These are phyloP conservation scores for Harlomillsia oculata DNA, from an alignment of 1,140 invertebrate genomes.

Conservation along the genomic window DNA sequence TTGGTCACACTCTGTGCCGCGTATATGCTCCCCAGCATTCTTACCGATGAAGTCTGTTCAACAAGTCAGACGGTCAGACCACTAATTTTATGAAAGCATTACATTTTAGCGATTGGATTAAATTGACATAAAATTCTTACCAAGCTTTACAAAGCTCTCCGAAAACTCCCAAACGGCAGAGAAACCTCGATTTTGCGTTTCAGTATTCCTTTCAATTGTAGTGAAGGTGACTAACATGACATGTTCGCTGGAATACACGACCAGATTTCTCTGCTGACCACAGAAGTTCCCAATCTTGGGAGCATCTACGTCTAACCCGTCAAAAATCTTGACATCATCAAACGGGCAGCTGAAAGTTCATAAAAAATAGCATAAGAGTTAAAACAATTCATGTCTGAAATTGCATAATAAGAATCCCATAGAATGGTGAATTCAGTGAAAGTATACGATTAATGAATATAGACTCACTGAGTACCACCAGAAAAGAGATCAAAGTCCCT, in stretches of 20 bases:
- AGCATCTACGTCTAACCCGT: slow-evolving; percentile 73
- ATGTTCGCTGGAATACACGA: slow-evolving; percentile 85
- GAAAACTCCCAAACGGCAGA: slow-evolving; percentile 93
- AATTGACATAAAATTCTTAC: slow-evolving; percentile 44
- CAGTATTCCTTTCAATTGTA: slow-evolving; percentile 75
- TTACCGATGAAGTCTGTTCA: slow-evolving; percentile 85
- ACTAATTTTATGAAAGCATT: too few species aligned
- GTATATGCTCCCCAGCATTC: slow-evolving; percentile 81
- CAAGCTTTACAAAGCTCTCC: slow-evolving; percentile 90
- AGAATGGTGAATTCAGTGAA: not conserved
- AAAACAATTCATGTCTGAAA: not conserved
- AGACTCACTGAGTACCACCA: slow-evolving; percentile 92
- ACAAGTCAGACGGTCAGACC: not conserved
- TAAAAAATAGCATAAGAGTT: not conserved
- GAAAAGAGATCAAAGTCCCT: slow-evolving; percentile 97
- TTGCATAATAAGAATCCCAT: not conserved
- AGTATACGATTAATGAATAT: not conserved
- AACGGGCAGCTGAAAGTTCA: slow-evolving; percentile 81
- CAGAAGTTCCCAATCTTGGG: slow-evolving; percentile 94
- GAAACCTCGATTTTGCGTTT: slow-evolving; percentile 88
- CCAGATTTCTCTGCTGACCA: slow-evolving; percentile 54
- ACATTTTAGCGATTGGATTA: too few species aligned
- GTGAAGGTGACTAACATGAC: slow-evolving; percentile 79
- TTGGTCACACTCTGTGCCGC: slow-evolving; percentile 93
- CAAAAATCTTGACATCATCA: slow-evolving; percentile 93